Conservation (phyloP, 2,888 invertebrate species). For the Apamea epomidion region DNA sequence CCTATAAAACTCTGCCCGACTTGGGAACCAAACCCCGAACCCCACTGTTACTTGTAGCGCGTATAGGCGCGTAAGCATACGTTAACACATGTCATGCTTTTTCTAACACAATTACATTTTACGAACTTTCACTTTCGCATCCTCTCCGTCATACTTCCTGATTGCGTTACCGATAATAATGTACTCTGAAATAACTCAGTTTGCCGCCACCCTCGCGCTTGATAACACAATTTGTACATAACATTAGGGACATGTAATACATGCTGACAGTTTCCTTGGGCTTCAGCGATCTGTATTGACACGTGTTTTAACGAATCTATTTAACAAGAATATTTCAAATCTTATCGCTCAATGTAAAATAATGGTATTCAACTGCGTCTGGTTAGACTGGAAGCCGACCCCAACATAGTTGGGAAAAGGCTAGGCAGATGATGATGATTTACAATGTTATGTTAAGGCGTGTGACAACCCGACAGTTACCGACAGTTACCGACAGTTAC, state of each 20-base stretch:
- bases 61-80: background rate
- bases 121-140: slow-evolving; percentile 12
- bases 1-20: background rate
- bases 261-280: slow-evolving; percentile 25
- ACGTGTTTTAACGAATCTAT: slow-evolving; percentile 5
- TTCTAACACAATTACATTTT: slow-evolving; percentile 19
- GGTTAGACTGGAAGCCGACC: too few species aligned
- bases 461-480: background rate
- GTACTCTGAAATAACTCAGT: slow-evolving; percentile 32
- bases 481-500: too few species aligned
- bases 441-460: too few species aligned
- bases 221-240: slow-evolving; percentile 39
- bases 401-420: too few species aligned
- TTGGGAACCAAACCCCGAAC: background rate
- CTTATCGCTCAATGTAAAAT: too few species aligned
- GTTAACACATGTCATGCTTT: background rate
- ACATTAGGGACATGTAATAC: slow-evolving; percentile 29
- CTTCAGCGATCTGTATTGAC: slow-evolving; percentile 2
- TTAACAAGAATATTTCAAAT: background rate
- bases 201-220: slow-evolving; percentile 12
- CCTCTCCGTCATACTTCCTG: slow-evolving; percentile 20
- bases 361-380: too few species aligned
- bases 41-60: background rate
- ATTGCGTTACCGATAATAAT: slow-evolving; percentile 37
- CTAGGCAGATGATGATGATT: too few species aligned